Base-by-base conservation (phyloP, 2,797 vertebrate genomes). In the Molossus molossus region DNA sequence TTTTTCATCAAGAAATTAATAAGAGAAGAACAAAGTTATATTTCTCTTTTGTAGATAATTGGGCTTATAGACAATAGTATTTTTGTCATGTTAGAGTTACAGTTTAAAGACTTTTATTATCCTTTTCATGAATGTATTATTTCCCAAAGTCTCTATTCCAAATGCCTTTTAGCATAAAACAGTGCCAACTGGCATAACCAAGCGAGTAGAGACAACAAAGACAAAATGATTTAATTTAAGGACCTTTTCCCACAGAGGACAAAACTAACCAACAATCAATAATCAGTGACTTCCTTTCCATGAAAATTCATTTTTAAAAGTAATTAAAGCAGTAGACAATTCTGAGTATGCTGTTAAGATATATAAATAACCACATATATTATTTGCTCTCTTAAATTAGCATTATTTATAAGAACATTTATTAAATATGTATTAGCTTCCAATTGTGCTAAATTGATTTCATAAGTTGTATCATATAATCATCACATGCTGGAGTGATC, bases 171-270 rank as follows among this genome's bases (percentile, higher is more conserved):
- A 58, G 55, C 70, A 89, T 1, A 87, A 88, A 45, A 81, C 20
- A 96, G 12, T 84, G 29, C 64, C 94, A 98, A 96, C 20, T 96
- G 81, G 53, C 67, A 96, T 79, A 60, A 96, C 25, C 17, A 93
- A 96, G 45, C 77, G 82, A 45, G 50, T 21, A 9, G 95, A 97
- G 97, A 92, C 21, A 53, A 96, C 40, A 14, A 95, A 75, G 67
- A 79, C 33, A 94, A 97, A 94, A 92, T 40, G 80, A 57, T 18
- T 91, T 64, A 73, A 90, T 60, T 94, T 82, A 95, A 95, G 69
- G n/a, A 67, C 0, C 37, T 84, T 15, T 91, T 90, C 33, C 48
- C 14, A 21, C 4, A 37, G 65, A 95, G 64, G 53, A 17, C 11
- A 92, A 95, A 94, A 58, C 0, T 94, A 95, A 85, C 70, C 9